Conservation (phyloP, 2,113 vertebrate genomes). For the Elgaria multicarinata region DNA sequence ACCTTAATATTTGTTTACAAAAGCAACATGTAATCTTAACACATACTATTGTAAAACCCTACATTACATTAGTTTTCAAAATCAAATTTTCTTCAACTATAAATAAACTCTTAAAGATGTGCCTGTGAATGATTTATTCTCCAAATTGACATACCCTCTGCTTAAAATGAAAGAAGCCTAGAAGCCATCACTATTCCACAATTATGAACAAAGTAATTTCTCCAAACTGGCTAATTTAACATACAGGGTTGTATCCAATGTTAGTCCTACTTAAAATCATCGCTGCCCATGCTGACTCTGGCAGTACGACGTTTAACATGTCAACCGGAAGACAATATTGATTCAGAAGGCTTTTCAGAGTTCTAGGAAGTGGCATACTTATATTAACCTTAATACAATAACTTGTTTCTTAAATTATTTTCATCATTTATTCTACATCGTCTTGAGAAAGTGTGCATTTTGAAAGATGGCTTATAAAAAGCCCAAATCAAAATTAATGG, state of each 20-base stretch:
- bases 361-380: slow-evolving; percentile 15
- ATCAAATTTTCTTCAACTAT: not conserved
- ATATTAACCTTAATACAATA: slow-evolving; percentile 14
- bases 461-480: not conserved
- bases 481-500: not conserved
- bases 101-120: not conserved
- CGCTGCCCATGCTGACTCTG: slow-evolving; percentile 33
- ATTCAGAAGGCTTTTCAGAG: slow-evolving; percentile 44
- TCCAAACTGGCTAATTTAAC: slow-evolving; percentile 23
- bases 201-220: slow-evolving; percentile 23
- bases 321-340: slow-evolving; percentile 25
- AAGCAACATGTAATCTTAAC: not conserved
- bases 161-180: not conserved
- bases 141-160: not conserved
- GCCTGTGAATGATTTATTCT: not conserved
- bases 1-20: not conserved
- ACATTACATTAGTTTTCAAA: not conserved
- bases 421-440: not conserved
- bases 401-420: not conserved
- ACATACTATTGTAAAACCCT: not conserved
- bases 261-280: not conserved
- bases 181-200: not conserved
- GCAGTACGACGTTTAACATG: not conserved
- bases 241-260: no score
- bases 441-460: not conserved